Percentiles rank a stretch among this genome's conserved stretches.
Evolutionary conservation across 2,888 invertebrate genomes (phyloP).

Genomic region (Epinotia brunnichana): DNA sequence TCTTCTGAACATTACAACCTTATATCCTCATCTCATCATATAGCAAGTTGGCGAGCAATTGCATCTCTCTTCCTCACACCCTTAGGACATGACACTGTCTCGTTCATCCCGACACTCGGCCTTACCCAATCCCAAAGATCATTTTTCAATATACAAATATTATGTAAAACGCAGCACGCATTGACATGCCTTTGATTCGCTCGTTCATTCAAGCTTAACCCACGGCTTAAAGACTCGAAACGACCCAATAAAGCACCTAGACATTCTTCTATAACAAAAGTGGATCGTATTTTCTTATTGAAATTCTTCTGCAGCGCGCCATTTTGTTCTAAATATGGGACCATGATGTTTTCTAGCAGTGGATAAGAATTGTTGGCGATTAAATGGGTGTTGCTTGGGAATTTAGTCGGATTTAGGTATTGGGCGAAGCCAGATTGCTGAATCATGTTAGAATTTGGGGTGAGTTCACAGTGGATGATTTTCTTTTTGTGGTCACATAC

Average conservation of each 20-base stretch:
- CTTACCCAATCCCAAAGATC: neutral
- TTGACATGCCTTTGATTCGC: neutral
- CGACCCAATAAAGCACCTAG: neutral
- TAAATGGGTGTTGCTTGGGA: constrained; percentile 10
- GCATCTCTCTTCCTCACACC: constrained; percentile 3
- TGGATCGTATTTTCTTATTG: neutral
- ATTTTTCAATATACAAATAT: constrained; percentile 7
- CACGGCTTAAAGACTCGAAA: neutral
- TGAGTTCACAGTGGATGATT: constrained; percentile 1
- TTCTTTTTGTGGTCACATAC: constrained; percentile 3
- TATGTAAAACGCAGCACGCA: constrained; percentile 18
- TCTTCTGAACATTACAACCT: neutral
- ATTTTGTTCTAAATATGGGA: neutral
- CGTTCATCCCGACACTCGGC: no score
- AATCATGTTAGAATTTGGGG: neutral
- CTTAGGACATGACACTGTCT: neutral
- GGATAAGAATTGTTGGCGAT: constrained; percentile 9
- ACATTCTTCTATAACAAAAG: neutral
- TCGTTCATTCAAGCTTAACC: neutral
- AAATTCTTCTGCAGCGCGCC: neutral
- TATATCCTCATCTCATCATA: neutral
- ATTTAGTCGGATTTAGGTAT: neutral
- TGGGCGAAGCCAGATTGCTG: neutral
- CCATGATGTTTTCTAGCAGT: constrained; percentile 4
- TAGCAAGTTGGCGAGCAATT: neutral